Evolutionary conservation across 2,113 vertebrate species (phyloP).

Genomic region (Neoarius graeffei): DNA sequence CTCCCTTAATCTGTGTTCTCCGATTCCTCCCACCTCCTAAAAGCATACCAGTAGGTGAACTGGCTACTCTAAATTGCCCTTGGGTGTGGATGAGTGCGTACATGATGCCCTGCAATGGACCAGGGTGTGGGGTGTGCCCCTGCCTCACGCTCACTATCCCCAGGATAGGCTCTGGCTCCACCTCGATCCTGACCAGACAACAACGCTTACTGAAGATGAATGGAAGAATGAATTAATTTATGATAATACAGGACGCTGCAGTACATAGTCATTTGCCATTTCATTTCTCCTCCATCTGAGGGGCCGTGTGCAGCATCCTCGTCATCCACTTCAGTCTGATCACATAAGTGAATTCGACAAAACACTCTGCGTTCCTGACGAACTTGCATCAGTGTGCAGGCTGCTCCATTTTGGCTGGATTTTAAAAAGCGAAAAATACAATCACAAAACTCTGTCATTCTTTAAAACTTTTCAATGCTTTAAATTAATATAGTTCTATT

Average conservation of each 20-base stretch:
- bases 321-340: constrained; percentile 21
- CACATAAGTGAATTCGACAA: constrained; percentile 5
- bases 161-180: background rate
- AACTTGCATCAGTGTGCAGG: constrained; percentile 20
- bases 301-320: constrained; percentile 30
- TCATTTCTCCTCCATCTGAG: constrained; percentile 11
- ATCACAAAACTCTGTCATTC: constrained; percentile 51
- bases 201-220: background rate
- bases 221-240: background rate
- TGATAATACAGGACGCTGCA: constrained; percentile 16
- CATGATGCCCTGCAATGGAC: background rate
- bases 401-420: constrained; percentile 14
- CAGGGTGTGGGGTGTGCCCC: background rate
- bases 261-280: constrained; percentile 15
- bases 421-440: constrained; percentile 54
- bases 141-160: background rate
- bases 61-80: background rate
- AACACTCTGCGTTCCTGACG: constrained; percentile 1
- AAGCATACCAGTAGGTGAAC: background rate
- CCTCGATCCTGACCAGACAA: background rate
- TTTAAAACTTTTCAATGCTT: constrained; percentile 38
- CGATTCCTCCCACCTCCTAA: background rate
- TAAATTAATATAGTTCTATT: constrained; percentile 56
- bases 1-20: background rate
- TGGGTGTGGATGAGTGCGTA: background rate